These are phyloP conservation scores for Xestia sexstrigata DNA, from an alignment of 2,888 invertebrate species.

Conservation along the genomic window DNA sequence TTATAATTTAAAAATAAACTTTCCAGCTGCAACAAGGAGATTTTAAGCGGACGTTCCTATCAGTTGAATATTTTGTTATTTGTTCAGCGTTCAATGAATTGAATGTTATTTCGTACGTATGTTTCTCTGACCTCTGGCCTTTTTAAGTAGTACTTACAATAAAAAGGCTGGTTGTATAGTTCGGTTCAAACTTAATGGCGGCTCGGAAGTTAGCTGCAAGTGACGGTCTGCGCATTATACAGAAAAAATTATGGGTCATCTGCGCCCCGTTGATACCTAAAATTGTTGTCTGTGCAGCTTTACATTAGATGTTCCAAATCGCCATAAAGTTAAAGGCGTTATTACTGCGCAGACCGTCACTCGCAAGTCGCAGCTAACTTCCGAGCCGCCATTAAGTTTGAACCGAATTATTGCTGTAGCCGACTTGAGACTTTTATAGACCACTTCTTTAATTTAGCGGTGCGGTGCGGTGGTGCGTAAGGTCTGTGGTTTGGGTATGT, in stretches of 20 bases:
- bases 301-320: too few species aligned
- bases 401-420: too few species aligned
- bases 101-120: background rate
- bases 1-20: slow-evolving; percentile 25
- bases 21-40: slow-evolving; percentile 2
- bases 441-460: background rate
- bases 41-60: slow-evolving; percentile 46
- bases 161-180: background rate
- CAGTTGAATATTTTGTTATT: slow-evolving; percentile 7
- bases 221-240: too few species aligned
- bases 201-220: too few species aligned
- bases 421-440: background rate
- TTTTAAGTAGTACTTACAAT: background rate
- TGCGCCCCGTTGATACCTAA: too few species aligned
- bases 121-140: background rate
- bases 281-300: too few species aligned
- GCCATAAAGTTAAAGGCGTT: too few species aligned
- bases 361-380: too few species aligned
- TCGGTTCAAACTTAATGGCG: too few species aligned
- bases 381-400: too few species aligned
- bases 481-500: background rate
- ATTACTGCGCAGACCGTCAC: too few species aligned
- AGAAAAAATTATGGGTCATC: too few species aligned
- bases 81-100: slow-evolving; percentile 2
- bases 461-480: background rate